Base-by-base conservation (phyloP, 2,797 vertebrate genomes). In the Coluber constrictor region DNA sequence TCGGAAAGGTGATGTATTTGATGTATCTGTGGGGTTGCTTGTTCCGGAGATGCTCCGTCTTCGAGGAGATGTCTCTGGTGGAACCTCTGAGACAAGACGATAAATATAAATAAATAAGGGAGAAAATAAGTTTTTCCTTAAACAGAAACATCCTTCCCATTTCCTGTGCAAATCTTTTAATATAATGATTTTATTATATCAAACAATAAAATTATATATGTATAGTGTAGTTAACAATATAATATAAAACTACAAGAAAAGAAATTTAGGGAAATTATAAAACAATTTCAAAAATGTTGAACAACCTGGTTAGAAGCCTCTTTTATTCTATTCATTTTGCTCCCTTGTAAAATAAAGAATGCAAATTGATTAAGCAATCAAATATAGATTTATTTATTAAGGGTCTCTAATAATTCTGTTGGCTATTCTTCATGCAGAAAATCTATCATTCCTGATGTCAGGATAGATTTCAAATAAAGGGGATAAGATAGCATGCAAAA, bases 1-100 rank as follows among this genome's bases (percentile, higher is more conserved):
- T 98, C 98, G 99, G 96, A 99, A 99, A 37, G 99, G 99, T 86
- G 99, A 99, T 10, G 98, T 98, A 97, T 97, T 99, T 0, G 98
- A 97, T 88, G 97, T 98, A 91, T 99, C 99, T 94, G 98, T 98
- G 27, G 98, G 96, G 92, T 96, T 98, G 95, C 98, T 98, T 96
- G 98, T 97, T 92, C 99, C 99, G 0, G 99, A 99, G 97, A 99
- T 99, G 93, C 99, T 99, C 97, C 98, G 98, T 97, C 99, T 98
- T 95, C 99, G 98, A 54, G 99, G 99, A 95, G 98, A 99, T 56
- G 98, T 98, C 97, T 99, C 99, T 95, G 98, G 97, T 94, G 98
- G 99, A 96, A 98, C 98, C 96, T 99, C 99, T 95, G 43, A 91
- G 6, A 25, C 57, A 90, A 92, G 54, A n/a, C 92, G 86, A 90